A percentile compares a stretch with the other conserved stretches of the same genome.
Evolutionary conservation across 2,113 vertebrate genomes (phyloP).

Genomic region (Bos javanicus): DNA sequence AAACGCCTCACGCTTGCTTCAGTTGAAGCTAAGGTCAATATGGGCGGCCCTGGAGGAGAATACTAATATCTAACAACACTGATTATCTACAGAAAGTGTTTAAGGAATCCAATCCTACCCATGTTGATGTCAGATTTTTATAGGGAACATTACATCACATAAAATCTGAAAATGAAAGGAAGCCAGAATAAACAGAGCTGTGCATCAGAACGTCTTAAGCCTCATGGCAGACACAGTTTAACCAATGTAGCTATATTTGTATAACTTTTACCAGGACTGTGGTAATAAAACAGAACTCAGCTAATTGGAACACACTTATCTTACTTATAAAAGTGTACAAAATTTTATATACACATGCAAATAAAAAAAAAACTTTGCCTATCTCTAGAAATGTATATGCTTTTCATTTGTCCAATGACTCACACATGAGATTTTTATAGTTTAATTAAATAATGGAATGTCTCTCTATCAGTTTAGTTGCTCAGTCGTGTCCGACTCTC

Average conservation of each 20-base stretch:
- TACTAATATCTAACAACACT: slow-evolving; percentile 41
- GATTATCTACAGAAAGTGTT: slow-evolving; percentile 57
- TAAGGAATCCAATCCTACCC: slow-evolving; percentile 35
- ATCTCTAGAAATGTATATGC: not conserved
- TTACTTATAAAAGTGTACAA: not conserved
- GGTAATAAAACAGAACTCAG: not conserved
- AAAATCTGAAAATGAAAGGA: slow-evolving; percentile 22
- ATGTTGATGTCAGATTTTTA: slow-evolving; percentile 61
- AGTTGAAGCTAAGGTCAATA: slow-evolving; percentile 57
- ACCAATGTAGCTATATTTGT: not conserved
- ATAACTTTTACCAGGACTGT: not conserved
- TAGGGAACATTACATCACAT: slow-evolving; percentile 48
- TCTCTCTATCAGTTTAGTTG: not conserved
- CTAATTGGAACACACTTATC: not conserved
- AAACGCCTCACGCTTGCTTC: slow-evolving; percentile 23
- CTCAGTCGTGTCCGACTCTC: not conserved
- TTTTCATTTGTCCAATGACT: not conserved
- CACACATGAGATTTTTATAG: not conserved
- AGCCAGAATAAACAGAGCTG: slow-evolving; percentile 42
- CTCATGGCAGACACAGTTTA: slow-evolving; percentile 11
- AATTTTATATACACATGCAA: not conserved
- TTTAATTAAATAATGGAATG: slow-evolving; percentile 27
- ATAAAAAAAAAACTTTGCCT: not conserved
- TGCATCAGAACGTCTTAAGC: not conserved
- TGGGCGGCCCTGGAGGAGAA: not conserved